These are phyloP conservation scores for Cavia aperea DNA, from an alignment of 2,113 vertebrate species.

Conservation along the genomic window DNA sequence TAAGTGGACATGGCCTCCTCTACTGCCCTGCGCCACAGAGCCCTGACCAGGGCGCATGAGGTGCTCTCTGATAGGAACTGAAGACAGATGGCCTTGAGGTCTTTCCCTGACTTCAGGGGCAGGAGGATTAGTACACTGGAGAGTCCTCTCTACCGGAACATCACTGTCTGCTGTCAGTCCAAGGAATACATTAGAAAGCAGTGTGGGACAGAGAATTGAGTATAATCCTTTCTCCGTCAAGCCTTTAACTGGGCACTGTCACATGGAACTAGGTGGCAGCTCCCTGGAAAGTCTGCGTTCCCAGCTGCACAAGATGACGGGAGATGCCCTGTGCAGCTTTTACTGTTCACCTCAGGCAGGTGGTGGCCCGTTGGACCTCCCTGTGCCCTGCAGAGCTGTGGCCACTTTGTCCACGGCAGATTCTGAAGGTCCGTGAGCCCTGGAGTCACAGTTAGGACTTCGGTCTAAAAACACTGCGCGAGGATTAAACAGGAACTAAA, in stretches of 20 bases:
- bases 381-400: background rate
- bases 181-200: conserved; percentile 32
- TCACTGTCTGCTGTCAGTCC: conserved; percentile 10
- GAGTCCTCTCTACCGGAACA: background rate
- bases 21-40: background rate
- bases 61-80: conserved; percentile 27
- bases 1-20: conserved; percentile 17
- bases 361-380: background rate
- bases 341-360: fast-evolving
- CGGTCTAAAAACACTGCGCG: background rate
- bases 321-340: fast-evolving
- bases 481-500: background rate
- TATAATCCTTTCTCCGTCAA: conserved; percentile 38
- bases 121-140: conserved; percentile 44
- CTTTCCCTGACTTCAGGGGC: conserved; percentile 51
- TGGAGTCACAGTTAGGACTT: background rate
- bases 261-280: background rate
- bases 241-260: conserved; percentile 30
- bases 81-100: conserved; percentile 1
- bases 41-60: conserved; percentile 4
- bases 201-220: background rate
- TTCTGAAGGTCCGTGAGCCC: background rate
- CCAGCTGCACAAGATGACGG: background rate
- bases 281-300: background rate
- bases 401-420: fast-evolving